These are phyloP conservation scores for Diceros bicornis DNA, from an alignment of 2,797 vertebrate species.

Conservation along the genomic window DNA sequence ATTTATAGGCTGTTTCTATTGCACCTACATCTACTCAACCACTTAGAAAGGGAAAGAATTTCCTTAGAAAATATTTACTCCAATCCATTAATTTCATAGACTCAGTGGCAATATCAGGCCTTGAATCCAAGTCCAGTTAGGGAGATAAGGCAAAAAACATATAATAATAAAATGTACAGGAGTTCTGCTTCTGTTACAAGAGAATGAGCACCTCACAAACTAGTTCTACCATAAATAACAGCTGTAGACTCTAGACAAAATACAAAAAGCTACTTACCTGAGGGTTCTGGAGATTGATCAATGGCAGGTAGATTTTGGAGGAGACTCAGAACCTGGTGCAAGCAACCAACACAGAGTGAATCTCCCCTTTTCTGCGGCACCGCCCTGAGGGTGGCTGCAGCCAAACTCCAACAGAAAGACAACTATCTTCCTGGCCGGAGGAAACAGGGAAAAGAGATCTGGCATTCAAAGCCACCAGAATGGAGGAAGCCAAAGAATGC, in stretches of 20 bases:
- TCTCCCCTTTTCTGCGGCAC: not conserved
- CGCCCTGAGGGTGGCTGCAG: not conserved
- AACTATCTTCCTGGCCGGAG: not conserved
- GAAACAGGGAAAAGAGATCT: not conserved
- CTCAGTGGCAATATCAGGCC: not conserved
- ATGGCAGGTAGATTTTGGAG: not conserved
- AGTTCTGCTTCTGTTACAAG: not conserved
- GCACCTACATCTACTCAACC: not conserved
- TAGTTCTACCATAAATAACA: not conserved
- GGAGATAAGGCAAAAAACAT: not conserved
- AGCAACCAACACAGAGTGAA: not conserved
- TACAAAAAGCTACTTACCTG: not conserved
- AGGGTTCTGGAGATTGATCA: not conserved
- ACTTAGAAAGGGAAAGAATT: slow-evolving; percentile 22
- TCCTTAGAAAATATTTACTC: slow-evolving; percentile 46
- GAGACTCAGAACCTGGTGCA: not conserved
- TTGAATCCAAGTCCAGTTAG: not conserved
- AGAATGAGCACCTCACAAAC: slow-evolving; percentile 49
- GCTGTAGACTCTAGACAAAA: not conserved
- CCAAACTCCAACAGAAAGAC: not conserved
- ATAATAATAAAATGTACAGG: not conserved
- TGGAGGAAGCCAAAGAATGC: not conserved
- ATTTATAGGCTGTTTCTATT: slow-evolving; percentile 47
- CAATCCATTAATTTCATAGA: slow-evolving; percentile 24
- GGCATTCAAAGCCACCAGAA: not conserved